phyloP scores from a whole-genome alignment of 2,113 vertebrate species.

The Scomber scombrus region DNA sequence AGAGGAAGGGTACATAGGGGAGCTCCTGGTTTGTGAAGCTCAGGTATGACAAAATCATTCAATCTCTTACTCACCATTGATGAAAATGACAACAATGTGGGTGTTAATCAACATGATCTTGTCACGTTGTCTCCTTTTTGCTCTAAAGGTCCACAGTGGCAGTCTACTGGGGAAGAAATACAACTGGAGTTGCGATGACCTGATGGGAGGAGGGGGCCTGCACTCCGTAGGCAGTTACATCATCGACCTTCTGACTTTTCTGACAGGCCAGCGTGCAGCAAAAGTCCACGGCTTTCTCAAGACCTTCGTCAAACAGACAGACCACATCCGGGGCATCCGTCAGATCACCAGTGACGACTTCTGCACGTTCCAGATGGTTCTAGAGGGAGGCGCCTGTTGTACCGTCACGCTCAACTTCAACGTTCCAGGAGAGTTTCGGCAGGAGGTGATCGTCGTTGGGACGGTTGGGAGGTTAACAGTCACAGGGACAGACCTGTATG shows the following conservation, averaged over 20 bases:
- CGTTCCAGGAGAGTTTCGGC: constrained; percentile 95
- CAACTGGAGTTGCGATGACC: constrained; percentile 99
- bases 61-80: neutral
- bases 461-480: constrained; percentile 90
- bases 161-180: constrained; percentile 98
- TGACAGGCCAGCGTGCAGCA: constrained; percentile 92
- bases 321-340: constrained; percentile 96
- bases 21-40: constrained; percentile 96
- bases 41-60: constrained; percentile 61
- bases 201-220: constrained; percentile 97
- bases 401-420: constrained; percentile 98
- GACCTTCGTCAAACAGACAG: constrained; percentile 98
- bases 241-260: constrained; percentile 96
- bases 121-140: constrained; percentile 5
- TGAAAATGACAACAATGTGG: neutral
- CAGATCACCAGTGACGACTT: constrained; percentile 99
- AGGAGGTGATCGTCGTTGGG: constrained; percentile 95
- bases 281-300: constrained; percentile 97
- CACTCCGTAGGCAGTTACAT: constrained; percentile 99
- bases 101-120: neutral
- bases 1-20: constrained; percentile 95
- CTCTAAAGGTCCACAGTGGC: constrained; percentile 91
- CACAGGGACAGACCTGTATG: constrained; percentile 92
- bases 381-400: constrained; percentile 96
- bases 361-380: constrained; percentile 98